These are phyloP conservation scores for Hippolais icterina DNA, from an alignment of 2,113 vertebrate genomes.

Conservation along the genomic window DNA sequence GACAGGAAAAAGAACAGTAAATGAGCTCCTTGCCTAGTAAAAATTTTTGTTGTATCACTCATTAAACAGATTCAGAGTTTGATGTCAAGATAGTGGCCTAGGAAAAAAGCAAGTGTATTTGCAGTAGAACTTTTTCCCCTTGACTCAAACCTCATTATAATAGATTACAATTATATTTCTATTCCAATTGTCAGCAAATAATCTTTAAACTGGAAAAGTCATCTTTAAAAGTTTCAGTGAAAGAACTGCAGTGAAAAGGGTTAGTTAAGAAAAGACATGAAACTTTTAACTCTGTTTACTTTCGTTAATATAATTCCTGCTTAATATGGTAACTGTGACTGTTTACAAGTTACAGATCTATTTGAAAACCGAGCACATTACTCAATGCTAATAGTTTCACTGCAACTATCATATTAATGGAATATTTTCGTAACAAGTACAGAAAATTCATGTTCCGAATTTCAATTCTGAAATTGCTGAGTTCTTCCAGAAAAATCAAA, in stretches of 20 bases:
- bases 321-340: not conserved
- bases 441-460: not conserved
- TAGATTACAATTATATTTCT: not conserved
- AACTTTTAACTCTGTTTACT: not conserved
- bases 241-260: not conserved
- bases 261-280: not conserved
- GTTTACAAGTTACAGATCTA: not conserved
- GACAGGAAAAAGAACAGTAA: not conserved
- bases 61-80: not conserved
- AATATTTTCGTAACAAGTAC: not conserved
- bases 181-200: not conserved
- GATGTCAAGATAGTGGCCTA: not conserved
- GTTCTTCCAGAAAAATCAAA: not conserved
- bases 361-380: not conserved
- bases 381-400: not conserved
- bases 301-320: not conserved
- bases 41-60: not conserved
- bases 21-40: not conserved
- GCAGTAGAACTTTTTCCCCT: not conserved
- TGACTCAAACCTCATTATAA: not conserved
- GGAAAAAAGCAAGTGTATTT: not conserved
- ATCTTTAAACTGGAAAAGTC: not conserved
- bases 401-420: not conserved
- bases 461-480: not conserved
- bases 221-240: not conserved